These are phyloP conservation scores for Argynnis bischoffii DNA, from an alignment of 2,888 invertebrate genomes.

Conservation along the genomic window DNA sequence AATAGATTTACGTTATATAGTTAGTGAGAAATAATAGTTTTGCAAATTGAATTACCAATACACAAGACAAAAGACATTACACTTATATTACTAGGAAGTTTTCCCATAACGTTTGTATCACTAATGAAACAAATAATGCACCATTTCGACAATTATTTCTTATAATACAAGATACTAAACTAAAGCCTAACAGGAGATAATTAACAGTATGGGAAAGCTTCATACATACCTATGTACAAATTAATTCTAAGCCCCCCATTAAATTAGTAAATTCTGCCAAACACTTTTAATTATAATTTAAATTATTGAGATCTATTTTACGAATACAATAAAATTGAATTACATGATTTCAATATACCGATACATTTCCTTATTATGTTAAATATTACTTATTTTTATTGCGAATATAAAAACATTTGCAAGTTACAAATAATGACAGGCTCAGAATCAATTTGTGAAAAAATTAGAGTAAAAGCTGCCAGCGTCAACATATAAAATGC, in stretches of 20 bases:
- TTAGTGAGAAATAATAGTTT: conserved; percentile 8
- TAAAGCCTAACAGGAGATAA: not conserved
- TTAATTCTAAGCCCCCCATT: conserved; percentile 19
- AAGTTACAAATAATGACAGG: conserved; percentile 7
- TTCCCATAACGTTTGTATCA: not conserved
- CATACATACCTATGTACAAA: conserved; percentile 6
- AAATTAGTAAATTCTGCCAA: not conserved
- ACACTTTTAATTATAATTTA: conserved; percentile 4
- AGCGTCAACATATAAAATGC: conserved; percentile 51
- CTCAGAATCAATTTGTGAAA: conserved; percentile 31
- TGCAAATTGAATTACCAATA: not conserved
- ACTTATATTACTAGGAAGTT: not conserved
- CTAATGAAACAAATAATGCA: conserved; percentile 9
- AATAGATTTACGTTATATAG: conserved; percentile 4
- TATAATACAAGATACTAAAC: conserved; percentile 7
- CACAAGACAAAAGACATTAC: not conserved
- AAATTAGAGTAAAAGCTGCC: conserved; percentile 47
- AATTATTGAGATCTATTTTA: conserved; percentile 16
- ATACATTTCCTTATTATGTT: too few relatives aligned
- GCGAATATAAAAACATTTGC: too few relatives aligned
- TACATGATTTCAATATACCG: conserved; percentile 2
- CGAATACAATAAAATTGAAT: conserved; percentile 17
- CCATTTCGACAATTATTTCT: conserved; percentile 7
- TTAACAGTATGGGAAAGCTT: conserved; percentile 13
- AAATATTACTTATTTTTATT: too few relatives aligned